phyloP scores from a whole-genome alignment of 1,140 invertebrate species.

The Halyomorpha halys region DNA sequence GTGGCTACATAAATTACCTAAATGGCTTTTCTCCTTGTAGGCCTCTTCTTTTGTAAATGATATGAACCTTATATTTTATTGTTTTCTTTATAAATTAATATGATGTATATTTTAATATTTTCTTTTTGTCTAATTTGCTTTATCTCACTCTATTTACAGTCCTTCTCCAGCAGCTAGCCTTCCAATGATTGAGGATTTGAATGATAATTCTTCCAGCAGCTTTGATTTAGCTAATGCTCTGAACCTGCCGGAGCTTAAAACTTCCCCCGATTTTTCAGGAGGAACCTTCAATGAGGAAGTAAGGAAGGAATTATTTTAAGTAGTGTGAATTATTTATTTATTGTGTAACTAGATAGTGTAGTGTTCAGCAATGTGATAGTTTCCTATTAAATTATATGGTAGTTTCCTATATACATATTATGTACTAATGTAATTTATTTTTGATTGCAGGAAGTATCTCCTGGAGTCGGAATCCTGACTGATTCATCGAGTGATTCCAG shows the following conservation, averaged over 20 bases:
- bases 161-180: constrained; percentile 53
- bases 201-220: constrained; percentile 29
- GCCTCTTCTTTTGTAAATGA: too few species aligned
- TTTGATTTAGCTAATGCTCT: constrained; percentile 25
- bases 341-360: too few species aligned
- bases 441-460: constrained; percentile 21
- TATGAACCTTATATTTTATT: too few species aligned
- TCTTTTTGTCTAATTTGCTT: constrained; percentile 33
- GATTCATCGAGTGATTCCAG: constrained; percentile 26
- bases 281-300: constrained; percentile 24
- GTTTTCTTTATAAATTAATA: too few species aligned
- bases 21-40: too few species aligned
- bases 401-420: too few species aligned
- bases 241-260: constrained; percentile 22
- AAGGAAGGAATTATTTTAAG: background rate
- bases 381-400: too few species aligned
- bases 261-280: constrained; percentile 27
- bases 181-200: constrained; percentile 61
- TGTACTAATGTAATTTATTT: constrained; percentile 15
- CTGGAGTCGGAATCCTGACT: constrained; percentile 25
- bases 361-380: too few species aligned
- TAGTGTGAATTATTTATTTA: background rate
- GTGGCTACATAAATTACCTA: too few species aligned
- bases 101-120: constrained; percentile 23
- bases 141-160: background rate